Base-by-base conservation (phyloP, 2,888 invertebrate genomes). In the Drosophila kuntzei region DNA sequence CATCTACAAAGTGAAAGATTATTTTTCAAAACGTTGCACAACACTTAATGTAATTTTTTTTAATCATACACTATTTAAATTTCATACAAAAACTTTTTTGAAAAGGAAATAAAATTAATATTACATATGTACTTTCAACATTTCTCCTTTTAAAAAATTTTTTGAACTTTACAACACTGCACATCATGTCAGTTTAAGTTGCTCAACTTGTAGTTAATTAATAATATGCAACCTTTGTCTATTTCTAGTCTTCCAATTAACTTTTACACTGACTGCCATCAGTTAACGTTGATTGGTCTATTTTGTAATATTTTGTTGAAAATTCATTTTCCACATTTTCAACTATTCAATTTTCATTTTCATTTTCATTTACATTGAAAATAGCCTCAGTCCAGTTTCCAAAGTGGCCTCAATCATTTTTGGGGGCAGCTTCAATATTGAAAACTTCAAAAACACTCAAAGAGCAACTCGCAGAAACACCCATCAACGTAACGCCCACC, bases 391-490 rank as follows among this genome's bases (percentile, higher is more conserved):
- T 12, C 12, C 32, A 20, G 18, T 11, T 9, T 12, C 16, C 44
- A 18, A 46, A 44, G 36, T 74, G 75, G 75, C 63, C 79, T 61
- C 76, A 79, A 79, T 69, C 80, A 83, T 78, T 69, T 39, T 51
- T 36, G 29, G 53, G 16, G 54, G 47, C 44, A 47, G 46, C 41
- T 64, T 57, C 59, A 62, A 76, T 71, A 77, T 71, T 76, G 77
- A 67, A 87, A 84, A 87, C 87, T 87, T 80, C 81, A 67, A 63
- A 84, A 87, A 67, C 87, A 86, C 78, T 63, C 79, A 51, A 68
- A 49, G 47, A 64, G 53, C 57, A 46, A 34, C 53, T 20, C 53
- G 16, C 16, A 11, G n/a, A n/a, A 37, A 22, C 43, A 34, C 51
- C 37, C 61, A 44, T 22, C 49, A 49, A 20, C 14, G 39, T 20